Conservation (phyloP, 1,140 invertebrate genomes). For the Physella acuta region DNA sequence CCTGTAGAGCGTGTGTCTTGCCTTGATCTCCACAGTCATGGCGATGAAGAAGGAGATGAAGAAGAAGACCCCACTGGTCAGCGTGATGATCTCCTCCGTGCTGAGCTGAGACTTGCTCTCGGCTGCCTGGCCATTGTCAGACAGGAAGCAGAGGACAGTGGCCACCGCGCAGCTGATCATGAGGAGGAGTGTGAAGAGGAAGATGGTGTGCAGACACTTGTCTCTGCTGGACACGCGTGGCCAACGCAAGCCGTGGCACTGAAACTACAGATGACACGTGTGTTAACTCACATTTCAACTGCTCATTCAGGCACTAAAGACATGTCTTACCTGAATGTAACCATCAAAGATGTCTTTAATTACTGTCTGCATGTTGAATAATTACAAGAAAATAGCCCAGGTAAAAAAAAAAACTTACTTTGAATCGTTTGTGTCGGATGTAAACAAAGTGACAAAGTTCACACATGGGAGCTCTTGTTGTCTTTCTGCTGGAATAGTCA, state of each 20-base stretch:
- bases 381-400: not conserved
- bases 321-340: not conserved
- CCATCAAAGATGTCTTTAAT: not conserved
- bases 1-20: constrained; percentile 62
- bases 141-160: constrained; percentile 64
- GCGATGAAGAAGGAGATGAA: constrained; percentile 66
- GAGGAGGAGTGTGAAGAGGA: constrained; percentile 60
- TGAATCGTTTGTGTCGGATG: constrained; percentile 64
- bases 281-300: not conserved
- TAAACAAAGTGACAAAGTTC: constrained; percentile 66
- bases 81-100: constrained; percentile 62
- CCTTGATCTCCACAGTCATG: constrained; percentile 67
- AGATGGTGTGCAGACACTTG: constrained; percentile 62
- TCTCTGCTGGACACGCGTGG: constrained; percentile 61
- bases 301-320: not conserved
- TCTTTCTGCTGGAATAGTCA: constrained; percentile 61
- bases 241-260: constrained; percentile 62
- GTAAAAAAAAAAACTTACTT: constrained; percentile 47
- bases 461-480: constrained; percentile 62
- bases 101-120: constrained; percentile 57
- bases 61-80: constrained; percentile 64
- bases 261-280: constrained; percentile 18
- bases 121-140: constrained; percentile 58
- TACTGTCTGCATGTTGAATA: not conserved
- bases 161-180: constrained; percentile 64